phyloP scores from a whole-genome alignment of 2,113 vertebrate genomes.

The Halcyon senegalensis region DNA sequence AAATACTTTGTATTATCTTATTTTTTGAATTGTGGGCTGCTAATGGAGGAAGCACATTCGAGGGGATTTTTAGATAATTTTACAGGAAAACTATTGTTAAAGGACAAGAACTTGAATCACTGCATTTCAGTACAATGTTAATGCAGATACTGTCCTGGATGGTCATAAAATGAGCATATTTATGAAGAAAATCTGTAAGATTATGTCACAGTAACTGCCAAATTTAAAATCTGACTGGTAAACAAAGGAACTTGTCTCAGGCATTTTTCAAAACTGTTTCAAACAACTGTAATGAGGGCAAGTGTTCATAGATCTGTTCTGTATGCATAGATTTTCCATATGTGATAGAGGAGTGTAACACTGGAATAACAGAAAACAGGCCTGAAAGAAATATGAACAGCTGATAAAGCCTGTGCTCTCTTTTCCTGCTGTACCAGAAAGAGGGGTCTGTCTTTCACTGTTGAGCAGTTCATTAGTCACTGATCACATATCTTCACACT shows the following conservation, averaged over 20 bases:
- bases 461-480: not conserved
- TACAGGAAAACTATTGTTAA: slow-evolving; percentile 27
- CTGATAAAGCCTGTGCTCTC: not conserved
- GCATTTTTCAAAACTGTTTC: slow-evolving; percentile 12
- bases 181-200: slow-evolving; percentile 36
- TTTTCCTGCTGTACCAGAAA: not conserved
- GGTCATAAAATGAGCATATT: slow-evolving; percentile 37
- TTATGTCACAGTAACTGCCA: not conserved
- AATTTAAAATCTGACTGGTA: slow-evolving; percentile 60
- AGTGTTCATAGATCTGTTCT: not conserved
- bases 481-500: not conserved
- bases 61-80: slow-evolving; percentile 61
- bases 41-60: slow-evolving; percentile 49
- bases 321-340: not conserved
- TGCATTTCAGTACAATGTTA: slow-evolving; percentile 57
- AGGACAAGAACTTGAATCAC: slow-evolving; percentile 20
- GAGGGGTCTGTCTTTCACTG: not conserved
- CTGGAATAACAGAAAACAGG: not conserved
- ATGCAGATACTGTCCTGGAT: not conserved
- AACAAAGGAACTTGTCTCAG: slow-evolving; percentile 43
- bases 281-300: not conserved
- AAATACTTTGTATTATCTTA: slow-evolving; percentile 4
- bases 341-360: not conserved
- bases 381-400: not conserved
- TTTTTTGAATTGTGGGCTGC: slow-evolving; percentile 14